A percentile compares a stretch with the other conserved stretches of the same genome.
Conservation (phyloP, 2,888 invertebrate species). For the Xanthostigma xanthostigma region DNA sequence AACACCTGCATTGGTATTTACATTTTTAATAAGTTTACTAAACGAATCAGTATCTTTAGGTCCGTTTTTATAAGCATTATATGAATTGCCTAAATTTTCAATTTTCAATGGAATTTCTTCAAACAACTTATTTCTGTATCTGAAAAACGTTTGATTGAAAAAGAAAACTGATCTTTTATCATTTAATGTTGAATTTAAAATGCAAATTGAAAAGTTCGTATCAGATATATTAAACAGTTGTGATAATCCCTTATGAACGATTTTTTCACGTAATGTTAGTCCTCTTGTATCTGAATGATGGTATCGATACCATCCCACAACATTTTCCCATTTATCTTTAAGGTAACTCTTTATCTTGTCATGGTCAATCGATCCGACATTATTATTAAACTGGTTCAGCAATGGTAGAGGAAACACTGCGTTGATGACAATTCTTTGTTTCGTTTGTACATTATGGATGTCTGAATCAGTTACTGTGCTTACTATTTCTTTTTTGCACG, state of each 20-base stretch:
- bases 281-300: conserved; percentile 36
- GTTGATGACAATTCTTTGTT: conserved; percentile 44
- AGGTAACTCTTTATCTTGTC: conserved; percentile 37
- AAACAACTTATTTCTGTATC: conserved; percentile 37
- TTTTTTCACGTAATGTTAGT: conserved; percentile 45
- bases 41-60: conserved; percentile 21
- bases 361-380: conserved; percentile 39
- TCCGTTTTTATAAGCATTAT: conserved; percentile 21
- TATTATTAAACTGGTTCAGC: conserved; percentile 39
- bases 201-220: conserved; percentile 47
- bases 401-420: conserved; percentile 43
- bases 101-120: conserved; percentile 35
- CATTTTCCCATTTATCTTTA: conserved; percentile 34
- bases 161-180: conserved; percentile 41
- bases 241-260: conserved; percentile 45
- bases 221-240: conserved; percentile 37
- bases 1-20: conserved; percentile 17
- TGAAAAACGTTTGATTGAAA: conserved; percentile 45
- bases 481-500: conserved; percentile 43
- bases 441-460: conserved; percentile 42
- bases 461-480: conserved; percentile 55
- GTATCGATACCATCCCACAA: conserved; percentile 55
- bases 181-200: conserved; percentile 37
- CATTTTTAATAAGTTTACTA: conserved; percentile 18
- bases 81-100: conserved; percentile 30